These are phyloP conservation scores for Lipophrys pholis DNA, from an alignment of 2,113 vertebrate species.

Conservation along the genomic window DNA sequence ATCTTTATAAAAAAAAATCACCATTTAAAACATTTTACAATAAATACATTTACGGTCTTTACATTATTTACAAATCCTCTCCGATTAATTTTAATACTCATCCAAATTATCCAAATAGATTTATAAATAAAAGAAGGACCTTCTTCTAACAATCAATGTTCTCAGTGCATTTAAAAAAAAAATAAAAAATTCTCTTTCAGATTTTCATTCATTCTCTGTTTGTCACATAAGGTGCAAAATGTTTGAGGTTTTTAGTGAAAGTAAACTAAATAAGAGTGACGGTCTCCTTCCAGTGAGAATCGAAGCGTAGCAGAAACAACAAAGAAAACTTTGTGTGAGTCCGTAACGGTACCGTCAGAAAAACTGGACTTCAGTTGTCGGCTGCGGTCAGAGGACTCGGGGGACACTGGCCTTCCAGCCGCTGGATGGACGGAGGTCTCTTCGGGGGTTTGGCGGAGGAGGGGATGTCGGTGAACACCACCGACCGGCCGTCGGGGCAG, in stretches of 20 bases:
- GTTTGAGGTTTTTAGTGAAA: slow-evolving; percentile 33
- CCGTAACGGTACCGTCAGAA: slow-evolving; percentile 21
- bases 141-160: slow-evolving; percentile 53
- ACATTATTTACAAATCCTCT: slow-evolving; percentile 65
- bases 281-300: slow-evolving; percentile 23
- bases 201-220: slow-evolving; percentile 41
- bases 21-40: slow-evolving; percentile 57
- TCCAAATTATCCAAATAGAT: slow-evolving; percentile 4
- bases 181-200: slow-evolving; percentile 5
- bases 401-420: slow-evolving; percentile 73
- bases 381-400: slow-evolving; percentile 73
- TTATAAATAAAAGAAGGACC: slow-evolving; percentile 7
- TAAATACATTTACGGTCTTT: slow-evolving; percentile 53
- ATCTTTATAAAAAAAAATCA: slow-evolving; percentile 61
- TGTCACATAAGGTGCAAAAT: slow-evolving; percentile 59
- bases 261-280: slow-evolving; percentile 12
- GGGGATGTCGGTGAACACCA: slow-evolving; percentile 70
- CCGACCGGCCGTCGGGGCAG: slow-evolving; percentile 83
- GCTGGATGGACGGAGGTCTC: slow-evolving; percentile 71
- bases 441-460: slow-evolving; percentile 67
- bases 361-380: slow-evolving; percentile 59
- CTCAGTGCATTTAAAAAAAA: slow-evolving; percentile 34
- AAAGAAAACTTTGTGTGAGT: slow-evolving; percentile 8
- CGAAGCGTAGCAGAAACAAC: slow-evolving; percentile 38
- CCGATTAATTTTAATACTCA: slow-evolving; percentile 35